phyloP scores from a whole-genome alignment of 2,888 invertebrate species.

The Osedax frankpressi region DNA sequence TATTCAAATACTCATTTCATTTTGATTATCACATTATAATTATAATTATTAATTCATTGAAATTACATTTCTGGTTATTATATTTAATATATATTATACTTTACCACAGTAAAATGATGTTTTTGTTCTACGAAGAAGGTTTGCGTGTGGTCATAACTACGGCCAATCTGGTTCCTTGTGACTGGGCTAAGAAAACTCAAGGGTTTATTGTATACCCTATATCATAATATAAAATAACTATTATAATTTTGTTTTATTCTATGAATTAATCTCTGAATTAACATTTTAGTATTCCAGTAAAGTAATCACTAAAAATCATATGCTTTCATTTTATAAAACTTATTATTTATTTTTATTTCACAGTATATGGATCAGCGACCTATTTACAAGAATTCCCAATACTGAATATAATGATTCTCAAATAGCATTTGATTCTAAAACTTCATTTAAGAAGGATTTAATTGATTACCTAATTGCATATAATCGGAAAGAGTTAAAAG shows the following conservation, averaged over 20 bases:
- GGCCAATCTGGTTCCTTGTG: constrained; percentile 75
- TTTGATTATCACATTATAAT: too few relatives aligned
- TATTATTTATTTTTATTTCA: constrained; percentile 22
- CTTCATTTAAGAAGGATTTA: constrained; percentile 67
- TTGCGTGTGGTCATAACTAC: constrained; percentile 76
- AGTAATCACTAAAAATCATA: too few relatives aligned
- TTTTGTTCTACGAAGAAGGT: constrained; percentile 66
- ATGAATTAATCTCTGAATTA: too few relatives aligned
- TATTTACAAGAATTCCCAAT: constrained; percentile 51
- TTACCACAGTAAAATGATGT: constrained; percentile 61
- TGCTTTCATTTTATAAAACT: too few relatives aligned
- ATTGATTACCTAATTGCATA: constrained; percentile 66
- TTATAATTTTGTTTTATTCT: too few relatives aligned
- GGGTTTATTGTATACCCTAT: too few relatives aligned
- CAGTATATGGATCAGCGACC: constrained; percentile 78
- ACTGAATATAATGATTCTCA: constrained; percentile 35
- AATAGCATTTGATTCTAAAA: constrained; percentile 63
- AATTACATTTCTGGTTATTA: neutral
- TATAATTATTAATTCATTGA: too few relatives aligned
- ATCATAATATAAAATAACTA: too few relatives aligned
- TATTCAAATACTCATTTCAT: too few relatives aligned
- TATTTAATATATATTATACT: constrained; percentile 9
- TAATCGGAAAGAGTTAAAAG: constrained; percentile 53
- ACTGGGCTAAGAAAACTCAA: constrained; percentile 88
- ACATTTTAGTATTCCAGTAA: too few relatives aligned